Evolutionary conservation across 2,888 invertebrate genomes (phyloP).

Genomic region (Gymnocheta viridis): DNA sequence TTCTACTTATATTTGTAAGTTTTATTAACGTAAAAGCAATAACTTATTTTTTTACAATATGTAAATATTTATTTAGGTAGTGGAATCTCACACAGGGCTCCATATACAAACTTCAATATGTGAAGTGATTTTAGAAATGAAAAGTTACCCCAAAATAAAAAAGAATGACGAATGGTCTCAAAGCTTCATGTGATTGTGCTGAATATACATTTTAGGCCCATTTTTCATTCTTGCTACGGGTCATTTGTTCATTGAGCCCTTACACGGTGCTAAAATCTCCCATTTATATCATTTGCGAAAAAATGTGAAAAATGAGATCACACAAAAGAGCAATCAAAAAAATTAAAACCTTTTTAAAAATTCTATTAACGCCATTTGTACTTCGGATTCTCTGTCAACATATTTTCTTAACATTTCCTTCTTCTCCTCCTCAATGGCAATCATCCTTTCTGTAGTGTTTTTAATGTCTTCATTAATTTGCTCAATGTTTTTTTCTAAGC

Average conservation of each 20-base stretch:
- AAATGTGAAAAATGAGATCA: neutral
- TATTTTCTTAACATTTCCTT: slow-evolving; percentile 44
- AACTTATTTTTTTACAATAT: neutral
- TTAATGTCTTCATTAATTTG: slow-evolving; percentile 30
- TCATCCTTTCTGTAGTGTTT: slow-evolving; percentile 22
- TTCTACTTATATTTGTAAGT: slow-evolving; percentile 29
- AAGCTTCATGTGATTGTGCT: no score
- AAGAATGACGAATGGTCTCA: no score
- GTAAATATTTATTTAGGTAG: neutral
- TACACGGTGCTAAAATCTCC: neutral
- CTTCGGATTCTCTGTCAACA: slow-evolving; percentile 32
- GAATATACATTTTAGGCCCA: no score
- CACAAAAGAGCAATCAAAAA: neutral
- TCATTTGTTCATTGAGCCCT: neutral
- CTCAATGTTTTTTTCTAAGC: slow-evolving; percentile 27
- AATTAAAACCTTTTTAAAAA: slow-evolving; percentile 35
- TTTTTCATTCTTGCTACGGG: no score
- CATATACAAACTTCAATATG: no score
- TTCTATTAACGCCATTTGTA: slow-evolving; percentile 42
- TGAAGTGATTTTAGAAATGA: no score
- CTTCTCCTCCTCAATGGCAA: slow-evolving; percentile 53
- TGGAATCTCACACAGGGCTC: no score
- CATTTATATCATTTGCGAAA: neutral
- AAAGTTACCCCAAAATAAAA: no score
- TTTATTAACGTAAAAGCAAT: no score